Base-by-base conservation (phyloP, 2,888 invertebrate species). In the Drosophila recens region DNA sequence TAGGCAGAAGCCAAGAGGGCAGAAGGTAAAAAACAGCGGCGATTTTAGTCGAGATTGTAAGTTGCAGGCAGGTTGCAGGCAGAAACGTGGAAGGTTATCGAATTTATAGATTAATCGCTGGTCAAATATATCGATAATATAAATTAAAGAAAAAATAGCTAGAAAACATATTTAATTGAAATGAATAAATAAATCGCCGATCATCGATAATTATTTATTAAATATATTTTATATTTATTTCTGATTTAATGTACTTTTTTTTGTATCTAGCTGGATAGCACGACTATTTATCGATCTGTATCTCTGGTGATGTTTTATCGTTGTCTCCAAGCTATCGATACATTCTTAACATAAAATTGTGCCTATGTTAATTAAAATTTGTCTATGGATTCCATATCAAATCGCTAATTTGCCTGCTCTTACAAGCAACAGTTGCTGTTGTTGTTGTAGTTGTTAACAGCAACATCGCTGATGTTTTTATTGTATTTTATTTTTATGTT, bases 401-500 rank as follows among this genome's bases (percentile, higher is more conserved):
- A 66, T 63, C 46, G 63, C 49, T 65, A 70, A 79, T 63, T 79
- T 79, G 63, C 40, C 42, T 13, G 20, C 23, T 68, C 30, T 45
- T 33, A 48, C 48, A 58, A 20, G 33, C 42, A 20, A 40, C 15
- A 8, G 42, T 30, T 51, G 49, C 13, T 30, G 40, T 11, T 53
- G 53, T 15, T 23, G 17, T 23, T 23, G 17, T 23, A 4, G 23
- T 17, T 53, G 45, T 13, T 10, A 43, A 36, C 46, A 67, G 46
- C 59, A 77, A 67, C 75, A 67, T 78, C 72, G 84, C 40, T 49
- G 34, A 40, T 54, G 30, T 57, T 61, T 61, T 67, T 72, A 66
- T 61, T 52, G 27, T 54, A 59, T 9, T 46, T 40, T 27, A 27
- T 8, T 27, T 27, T 0, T 23, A 23, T 27, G 1, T 51, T 62